Conservation (phyloP, 2,888 invertebrate genomes). For the Erpobdella octoculata region DNA sequence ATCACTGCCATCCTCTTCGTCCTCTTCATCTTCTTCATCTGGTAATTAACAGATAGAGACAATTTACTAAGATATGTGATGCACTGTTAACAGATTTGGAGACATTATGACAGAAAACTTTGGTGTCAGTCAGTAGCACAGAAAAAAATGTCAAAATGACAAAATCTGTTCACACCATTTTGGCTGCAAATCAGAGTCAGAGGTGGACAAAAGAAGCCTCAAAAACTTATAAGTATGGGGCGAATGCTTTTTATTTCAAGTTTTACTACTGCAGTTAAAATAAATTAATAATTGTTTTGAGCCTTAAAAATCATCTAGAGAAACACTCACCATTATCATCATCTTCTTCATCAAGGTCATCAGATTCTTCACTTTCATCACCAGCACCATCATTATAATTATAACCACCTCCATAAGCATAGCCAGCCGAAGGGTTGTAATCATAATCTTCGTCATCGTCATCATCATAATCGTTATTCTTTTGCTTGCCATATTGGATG, state of each 20-base stretch:
- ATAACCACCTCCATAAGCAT: constrained; percentile 7
- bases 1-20: constrained; percentile 31
- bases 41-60: too few species aligned
- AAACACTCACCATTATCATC: constrained; percentile 20
- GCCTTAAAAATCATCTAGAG: constrained; percentile 25
- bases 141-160: too few species aligned
- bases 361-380: not conserved
- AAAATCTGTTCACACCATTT: too few species aligned
- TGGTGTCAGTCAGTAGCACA: too few species aligned
- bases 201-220: too few species aligned
- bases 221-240: too few species aligned
- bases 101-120: too few species aligned
- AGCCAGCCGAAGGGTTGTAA: constrained; percentile 20
- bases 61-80: too few species aligned
- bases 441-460: constrained; percentile 29
- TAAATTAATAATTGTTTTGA: constrained; percentile 26
- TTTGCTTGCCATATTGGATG: constrained; percentile 48
- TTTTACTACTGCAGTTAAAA: too few species aligned
- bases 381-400: not conserved
- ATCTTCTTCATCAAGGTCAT: not conserved
- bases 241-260: too few species aligned
- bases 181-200: too few species aligned
- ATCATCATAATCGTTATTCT: constrained; percentile 21
- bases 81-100: too few species aligned
- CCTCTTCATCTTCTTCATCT: constrained; percentile 28